Base-by-base conservation (phyloP, 2,797 vertebrate genomes). In the Catamblyrhynchus diadema region DNA sequence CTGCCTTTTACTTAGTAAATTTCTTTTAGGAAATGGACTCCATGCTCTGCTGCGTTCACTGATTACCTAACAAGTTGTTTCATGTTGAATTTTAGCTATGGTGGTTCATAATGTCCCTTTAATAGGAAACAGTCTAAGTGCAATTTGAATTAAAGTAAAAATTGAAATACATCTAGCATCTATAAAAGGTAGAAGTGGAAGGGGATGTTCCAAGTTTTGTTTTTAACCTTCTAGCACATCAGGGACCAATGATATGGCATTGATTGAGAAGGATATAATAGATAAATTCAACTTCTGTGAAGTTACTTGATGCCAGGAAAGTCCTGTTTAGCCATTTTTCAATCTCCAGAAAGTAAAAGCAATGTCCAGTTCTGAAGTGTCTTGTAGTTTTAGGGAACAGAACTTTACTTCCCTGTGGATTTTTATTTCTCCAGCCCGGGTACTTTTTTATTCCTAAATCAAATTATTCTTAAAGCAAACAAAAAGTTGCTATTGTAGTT, bases 1-100 rank as follows among this genome's bases (percentile, higher is more conserved):
- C 73, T 86, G 32, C 25, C 61, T 71, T 74, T 73, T 74, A 32
- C 0, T 0, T 22, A 27, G 20, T 35, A 62, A 15, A 35, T 56
- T 81, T 42, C 7, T 70, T 42, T 24, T 30, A 57, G 44, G 44
- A 80, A 59, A 22, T 33, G 0, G 81, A 30, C 24, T 79, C 19
- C 14, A 59, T 82, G 8, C 15, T 79, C 30, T 24, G 9, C 17
- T 79, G 17, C 1, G 0, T 2, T 1, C 25, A 5, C 8, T 7
- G 33, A 48, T 17, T 44, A 44, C 20, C 30, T 42, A 45, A 81
- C 45, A 56, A 20, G 5, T 72, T 45, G 16, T 56, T 82, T 45
- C 25, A 41, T 24, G 23, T 4, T 33, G 35, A 35, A 17, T 32
- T 73, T 61, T 57, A 45, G 41, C 15, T 90, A 56, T 81, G 33